Evolutionary conservation across 2,113 vertebrate genomes (phyloP).

Genomic region (Hyaena hyaena): DNA sequence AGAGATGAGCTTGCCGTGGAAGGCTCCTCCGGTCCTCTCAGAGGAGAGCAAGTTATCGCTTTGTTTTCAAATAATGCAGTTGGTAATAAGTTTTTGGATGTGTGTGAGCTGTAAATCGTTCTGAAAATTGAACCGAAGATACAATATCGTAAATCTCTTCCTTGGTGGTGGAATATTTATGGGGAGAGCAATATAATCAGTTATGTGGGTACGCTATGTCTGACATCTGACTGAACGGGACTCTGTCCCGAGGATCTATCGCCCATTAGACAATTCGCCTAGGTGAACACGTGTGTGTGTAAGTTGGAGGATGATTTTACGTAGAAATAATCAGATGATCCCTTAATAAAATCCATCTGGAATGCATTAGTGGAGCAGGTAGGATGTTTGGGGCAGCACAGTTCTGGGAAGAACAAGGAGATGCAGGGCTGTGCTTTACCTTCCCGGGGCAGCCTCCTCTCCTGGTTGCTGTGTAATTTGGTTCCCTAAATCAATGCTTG

Average conservation of each 20-base stretch:
- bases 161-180: constrained; percentile 77
- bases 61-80: constrained; percentile 79
- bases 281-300: neutral
- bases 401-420: neutral
- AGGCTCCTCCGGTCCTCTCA: neutral
- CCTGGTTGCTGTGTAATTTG: neutral
- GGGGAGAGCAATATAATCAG: constrained; percentile 69
- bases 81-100: constrained; percentile 79
- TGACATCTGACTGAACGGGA: constrained; percentile 54
- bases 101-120: constrained; percentile 80
- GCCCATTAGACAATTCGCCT: constrained; percentile 32
- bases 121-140: constrained; percentile 81
- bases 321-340: neutral
- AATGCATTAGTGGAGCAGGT: neutral
- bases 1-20: neutral
- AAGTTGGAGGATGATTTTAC: neutral
- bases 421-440: rapidly evolving
- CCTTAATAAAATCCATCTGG: neutral
- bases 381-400: rapidly evolving
- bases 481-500: constrained; percentile 9
- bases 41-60: constrained; percentile 69
- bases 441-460: neutral
- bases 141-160: constrained; percentile 78
- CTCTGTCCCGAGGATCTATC: constrained; percentile 36
- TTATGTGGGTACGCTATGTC: constrained; percentile 59